A percentile compares a stretch with the other conserved stretches of the same genome.
Evolutionary conservation across 2,113 vertebrate species (phyloP).

Genomic region (Parotia lawesii): DNA sequence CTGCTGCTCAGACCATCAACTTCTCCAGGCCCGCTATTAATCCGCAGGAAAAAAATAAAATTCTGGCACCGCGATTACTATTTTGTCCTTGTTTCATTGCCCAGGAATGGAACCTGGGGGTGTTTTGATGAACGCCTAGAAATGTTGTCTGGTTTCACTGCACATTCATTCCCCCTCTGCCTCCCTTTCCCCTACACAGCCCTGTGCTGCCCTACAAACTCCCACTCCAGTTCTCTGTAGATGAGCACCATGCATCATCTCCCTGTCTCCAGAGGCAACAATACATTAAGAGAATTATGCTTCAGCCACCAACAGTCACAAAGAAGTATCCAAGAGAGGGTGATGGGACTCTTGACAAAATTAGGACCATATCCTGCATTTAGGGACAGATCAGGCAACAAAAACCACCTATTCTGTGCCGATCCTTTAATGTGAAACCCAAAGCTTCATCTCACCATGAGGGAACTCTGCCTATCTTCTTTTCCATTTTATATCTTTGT

Average conservation of each 20-base stretch:
- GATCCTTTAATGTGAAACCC: neutral
- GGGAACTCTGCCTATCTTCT: neutral
- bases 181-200: neutral
- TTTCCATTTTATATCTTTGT: neutral
- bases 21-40: constrained; percentile 39
- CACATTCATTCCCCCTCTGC: neutral
- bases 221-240: neutral
- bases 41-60: neutral
- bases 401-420: neutral
- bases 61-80: neutral
- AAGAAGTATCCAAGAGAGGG: neutral
- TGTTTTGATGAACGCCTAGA: neutral
- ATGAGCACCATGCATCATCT: neutral
- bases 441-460: neutral
- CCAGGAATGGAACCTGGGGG: neutral
- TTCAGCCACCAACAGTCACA: neutral
- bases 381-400: neutral
- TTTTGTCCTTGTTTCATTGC: constrained; percentile 21
- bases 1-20: constrained; percentile 26
- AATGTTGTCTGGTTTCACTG: neutral
- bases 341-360: neutral
- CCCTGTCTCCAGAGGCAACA: neutral
- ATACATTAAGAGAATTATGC: neutral
- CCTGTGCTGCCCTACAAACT: neutral
- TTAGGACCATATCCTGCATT: neutral